Conservation (phyloP, 2,888 invertebrate species). For the Eucera pruinosa region DNA sequence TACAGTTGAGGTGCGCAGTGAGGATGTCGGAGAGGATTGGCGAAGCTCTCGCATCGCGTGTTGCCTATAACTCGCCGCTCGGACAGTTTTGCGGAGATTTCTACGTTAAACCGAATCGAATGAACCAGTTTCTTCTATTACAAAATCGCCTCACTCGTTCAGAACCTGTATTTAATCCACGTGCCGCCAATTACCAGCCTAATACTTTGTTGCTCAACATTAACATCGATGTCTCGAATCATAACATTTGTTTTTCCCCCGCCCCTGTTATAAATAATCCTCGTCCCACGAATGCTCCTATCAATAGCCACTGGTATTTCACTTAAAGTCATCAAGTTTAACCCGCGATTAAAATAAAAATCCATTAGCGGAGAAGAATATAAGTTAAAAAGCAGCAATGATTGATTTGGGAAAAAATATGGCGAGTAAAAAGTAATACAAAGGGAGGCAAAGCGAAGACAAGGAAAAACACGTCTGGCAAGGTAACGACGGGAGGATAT, state of each 20-base stretch:
- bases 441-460: background rate
- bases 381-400: background rate
- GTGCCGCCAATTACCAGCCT: background rate
- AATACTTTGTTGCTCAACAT: background rate
- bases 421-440: background rate
- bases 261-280: conserved; percentile 18
- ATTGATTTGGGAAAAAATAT: background rate
- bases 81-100: conserved; percentile 29
- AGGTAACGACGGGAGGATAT: conserved; percentile 36
- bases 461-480: conserved; percentile 2
- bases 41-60: conserved; percentile 65
- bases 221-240: conserved; percentile 1
- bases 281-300: background rate
- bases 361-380: background rate
- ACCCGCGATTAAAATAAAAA: background rate
- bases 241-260: background rate
- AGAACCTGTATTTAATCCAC: background rate
- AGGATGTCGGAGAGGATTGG: conserved; percentile 66
- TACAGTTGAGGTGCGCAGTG: conserved; percentile 70
- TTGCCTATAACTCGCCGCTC: conserved; percentile 50
- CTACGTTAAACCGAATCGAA: conserved; percentile 25
- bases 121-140: background rate
- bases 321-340: background rate
- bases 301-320: conserved; percentile 36
- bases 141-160: background rate